Evolutionary conservation across 1,140 invertebrate genomes (phyloP).

Genomic region (Anoplolepis gracilipes): DNA sequence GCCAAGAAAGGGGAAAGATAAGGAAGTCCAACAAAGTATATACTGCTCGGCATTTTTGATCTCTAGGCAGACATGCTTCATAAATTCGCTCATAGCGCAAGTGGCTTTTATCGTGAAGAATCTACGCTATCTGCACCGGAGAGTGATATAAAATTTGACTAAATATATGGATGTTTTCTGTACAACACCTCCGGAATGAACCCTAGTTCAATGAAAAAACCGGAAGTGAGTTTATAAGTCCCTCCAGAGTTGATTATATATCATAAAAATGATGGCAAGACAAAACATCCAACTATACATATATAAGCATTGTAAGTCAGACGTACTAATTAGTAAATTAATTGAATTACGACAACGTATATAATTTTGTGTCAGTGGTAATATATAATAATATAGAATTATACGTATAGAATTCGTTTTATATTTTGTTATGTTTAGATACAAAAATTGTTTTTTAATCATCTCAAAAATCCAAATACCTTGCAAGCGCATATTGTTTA

Average conservation of each 20-base stretch:
- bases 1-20: constrained; percentile 41
- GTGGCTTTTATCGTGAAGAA: constrained; percentile 15
- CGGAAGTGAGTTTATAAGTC: no score
- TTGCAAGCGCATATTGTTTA: neutral
- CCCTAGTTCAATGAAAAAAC: neutral
- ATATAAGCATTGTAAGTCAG: no score
- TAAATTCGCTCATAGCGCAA: constrained; percentile 54
- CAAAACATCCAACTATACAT: no score
- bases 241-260: no score
- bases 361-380: no score
- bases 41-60: constrained; percentile 54
- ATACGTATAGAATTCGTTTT: neutral
- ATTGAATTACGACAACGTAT: no score
- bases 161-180: neutral
- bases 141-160: constrained; percentile 27
- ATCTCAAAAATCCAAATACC: neutral
- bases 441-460: no score
- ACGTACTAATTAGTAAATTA: no score
- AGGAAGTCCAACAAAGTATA: constrained; percentile 33
- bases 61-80: constrained; percentile 52
- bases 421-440: no score
- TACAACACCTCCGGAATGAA: neutral
- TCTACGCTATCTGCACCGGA: constrained; percentile 35
- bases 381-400: neutral
- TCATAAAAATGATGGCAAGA: no score